phyloP scores from a whole-genome alignment of 2,888 invertebrate species.

The Oscheius sp. region DNA sequence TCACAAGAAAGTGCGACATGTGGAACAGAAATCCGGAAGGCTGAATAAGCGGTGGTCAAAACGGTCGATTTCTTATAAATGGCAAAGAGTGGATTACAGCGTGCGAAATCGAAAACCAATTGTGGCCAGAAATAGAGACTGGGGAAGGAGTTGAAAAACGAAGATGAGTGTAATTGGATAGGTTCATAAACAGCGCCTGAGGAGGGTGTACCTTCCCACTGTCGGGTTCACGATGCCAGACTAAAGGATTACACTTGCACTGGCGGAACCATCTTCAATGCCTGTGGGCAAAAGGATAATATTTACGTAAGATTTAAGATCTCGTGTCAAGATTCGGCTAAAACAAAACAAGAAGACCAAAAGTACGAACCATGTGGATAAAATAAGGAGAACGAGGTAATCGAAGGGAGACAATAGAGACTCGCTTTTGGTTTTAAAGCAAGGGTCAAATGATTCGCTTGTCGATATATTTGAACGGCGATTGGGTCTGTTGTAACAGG shows the following conservation, averaged over 20 bases:
- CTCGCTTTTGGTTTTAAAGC: background rate
- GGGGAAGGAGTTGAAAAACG: background rate
- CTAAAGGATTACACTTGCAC: slow-evolving; percentile 10
- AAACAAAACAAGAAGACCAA: no score
- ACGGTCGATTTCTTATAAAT: no score
- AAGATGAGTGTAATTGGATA: background rate
- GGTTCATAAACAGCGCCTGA: background rate
- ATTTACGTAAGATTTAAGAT: background rate
- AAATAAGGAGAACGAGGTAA: background rate
- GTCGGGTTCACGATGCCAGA: no score
- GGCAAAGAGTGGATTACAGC: no score
- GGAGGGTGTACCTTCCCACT: no score
- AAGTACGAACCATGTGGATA: background rate
- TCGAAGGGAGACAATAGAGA: background rate
- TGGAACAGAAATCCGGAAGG: no score
- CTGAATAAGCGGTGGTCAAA: no score
- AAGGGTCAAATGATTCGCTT: no score
- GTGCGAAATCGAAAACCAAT: no score
- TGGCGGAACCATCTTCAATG: background rate
- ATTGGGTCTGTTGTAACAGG: background rate
- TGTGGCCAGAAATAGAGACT: no score
- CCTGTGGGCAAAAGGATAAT: background rate
- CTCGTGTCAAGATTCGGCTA: no score
- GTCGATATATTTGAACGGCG: background rate
- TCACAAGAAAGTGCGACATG: background rate